Evolutionary conservation across 1,140 invertebrate species (phyloP), one percentile per base, ranked within the genome.

Genomic region (Listronotus oregonensis): DNA sequence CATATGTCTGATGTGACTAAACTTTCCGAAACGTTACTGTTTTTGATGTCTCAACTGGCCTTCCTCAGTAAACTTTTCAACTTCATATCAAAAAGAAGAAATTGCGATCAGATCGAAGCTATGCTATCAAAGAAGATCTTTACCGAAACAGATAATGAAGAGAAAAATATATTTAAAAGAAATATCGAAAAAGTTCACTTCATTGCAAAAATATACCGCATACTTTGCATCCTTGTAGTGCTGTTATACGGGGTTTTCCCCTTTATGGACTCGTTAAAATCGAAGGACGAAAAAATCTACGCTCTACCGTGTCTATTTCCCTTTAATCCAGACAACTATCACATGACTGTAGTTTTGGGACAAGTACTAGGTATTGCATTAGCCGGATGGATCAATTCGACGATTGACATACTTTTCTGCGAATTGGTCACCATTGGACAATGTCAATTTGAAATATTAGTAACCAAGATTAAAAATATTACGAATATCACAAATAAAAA

Each of bases 311-410:
- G 56, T 6, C 49, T 54, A 21, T 66, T 60, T 49, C 64, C 64
- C 6, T 66, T 66, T 56, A 61, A 66, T 54, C 64, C 64, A 5
- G 64, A 66, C 40, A 39, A 61, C 39, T 66, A 66, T 39, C 60
- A 54, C 42, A 0, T 43, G 0, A 6, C 44, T 0, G 57, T 66
- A 15, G 59, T 32, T 49, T 6, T 18, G 3, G 49, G n/a, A 32
- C 57, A 69, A 63, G 42, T 69, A 9, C 4, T 59, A 4, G 17
- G 31, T 47, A 46, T 69, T 32, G 58, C 44, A 3, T 31, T 69
- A 3, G 55, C 52, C 27, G 68, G 58, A 1, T 66, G 60, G 44
- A 52, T 43, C 10, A 66, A 69, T 18, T 64, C 62, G 2, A 57
- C 50, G 8, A 64, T 64, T 31, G 55, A 66, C 31, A 66, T 66